These are phyloP conservation scores for Marcusenius ussheri DNA, from an alignment of 2,113 vertebrate species.

Conservation along the genomic window DNA sequence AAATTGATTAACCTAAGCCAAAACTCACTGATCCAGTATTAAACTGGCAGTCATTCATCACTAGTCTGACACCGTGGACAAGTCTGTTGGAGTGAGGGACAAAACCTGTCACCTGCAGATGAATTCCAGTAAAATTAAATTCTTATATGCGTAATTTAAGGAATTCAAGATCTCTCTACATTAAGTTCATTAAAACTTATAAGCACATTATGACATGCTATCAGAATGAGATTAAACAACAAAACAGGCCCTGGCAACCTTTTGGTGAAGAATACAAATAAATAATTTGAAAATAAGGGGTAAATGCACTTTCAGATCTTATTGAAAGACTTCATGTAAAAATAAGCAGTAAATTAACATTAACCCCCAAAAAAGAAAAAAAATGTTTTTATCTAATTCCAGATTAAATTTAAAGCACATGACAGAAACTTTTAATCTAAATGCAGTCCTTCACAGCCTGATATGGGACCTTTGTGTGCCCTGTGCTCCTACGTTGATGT, in stretches of 20 bases:
- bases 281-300: neutral
- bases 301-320: neutral
- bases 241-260: neutral
- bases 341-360: neutral
- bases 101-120: neutral
- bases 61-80: neutral
- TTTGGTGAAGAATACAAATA: neutral
- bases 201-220: neutral
- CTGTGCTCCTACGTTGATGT: neutral
- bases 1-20: neutral
- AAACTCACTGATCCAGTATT: neutral
- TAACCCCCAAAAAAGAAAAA: neutral
- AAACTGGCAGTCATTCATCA: neutral
- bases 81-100: neutral
- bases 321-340: neutral
- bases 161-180: neutral
- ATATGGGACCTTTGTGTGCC: neutral
- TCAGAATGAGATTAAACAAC: neutral
- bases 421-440: neutral
- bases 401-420: neutral
- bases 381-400: neutral
- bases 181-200: neutral
- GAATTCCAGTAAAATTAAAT: neutral
- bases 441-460: neutral
- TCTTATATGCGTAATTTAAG: neutral